A percentile compares a stretch with the other conserved stretches of the same genome.
Conservation (phyloP, 2,113 vertebrate genomes). For the Talpa occidentalis region DNA sequence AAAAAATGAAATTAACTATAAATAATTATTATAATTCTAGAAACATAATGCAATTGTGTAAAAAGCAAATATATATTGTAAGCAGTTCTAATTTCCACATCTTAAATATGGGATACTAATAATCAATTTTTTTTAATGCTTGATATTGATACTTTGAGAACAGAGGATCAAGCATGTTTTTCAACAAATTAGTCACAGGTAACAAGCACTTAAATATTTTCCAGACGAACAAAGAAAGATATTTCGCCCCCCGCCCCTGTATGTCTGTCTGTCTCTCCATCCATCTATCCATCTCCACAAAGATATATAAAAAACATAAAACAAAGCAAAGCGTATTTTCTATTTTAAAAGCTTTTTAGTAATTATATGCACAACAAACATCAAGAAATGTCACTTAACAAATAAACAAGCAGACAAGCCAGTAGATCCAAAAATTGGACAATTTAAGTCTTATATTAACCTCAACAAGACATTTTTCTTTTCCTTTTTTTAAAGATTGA, state of each 20-base stretch:
- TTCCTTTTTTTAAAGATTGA: too few species aligned
- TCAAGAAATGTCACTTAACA: slow-evolving; percentile 19
- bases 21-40: slow-evolving; percentile 25
- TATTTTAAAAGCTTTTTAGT: background rate
- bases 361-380: background rate
- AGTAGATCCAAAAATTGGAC: background rate
- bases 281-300: too few species aligned
- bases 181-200: background rate
- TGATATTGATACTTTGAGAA: slow-evolving; percentile 6
- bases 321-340: background rate
- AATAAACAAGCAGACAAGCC: background rate
- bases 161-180: background rate
- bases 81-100: slow-evolving; percentile 1
- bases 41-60: slow-evolving; percentile 27
- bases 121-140: background rate
- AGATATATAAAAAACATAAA: background rate
- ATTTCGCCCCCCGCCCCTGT: background rate
- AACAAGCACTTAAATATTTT: slow-evolving; percentile 21
- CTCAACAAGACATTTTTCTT: background rate
- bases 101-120: background rate
- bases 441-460: slow-evolving; percentile 46
- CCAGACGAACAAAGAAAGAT: background rate
- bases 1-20: slow-evolving; percentile 34
- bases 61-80: slow-evolving; percentile 24
- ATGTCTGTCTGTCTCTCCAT: background rate